Percentiles rank a stretch among this genome's conserved stretches.
phyloP scores from a whole-genome alignment of 2,888 invertebrate species.

The Anarsia innoxiella region DNA sequence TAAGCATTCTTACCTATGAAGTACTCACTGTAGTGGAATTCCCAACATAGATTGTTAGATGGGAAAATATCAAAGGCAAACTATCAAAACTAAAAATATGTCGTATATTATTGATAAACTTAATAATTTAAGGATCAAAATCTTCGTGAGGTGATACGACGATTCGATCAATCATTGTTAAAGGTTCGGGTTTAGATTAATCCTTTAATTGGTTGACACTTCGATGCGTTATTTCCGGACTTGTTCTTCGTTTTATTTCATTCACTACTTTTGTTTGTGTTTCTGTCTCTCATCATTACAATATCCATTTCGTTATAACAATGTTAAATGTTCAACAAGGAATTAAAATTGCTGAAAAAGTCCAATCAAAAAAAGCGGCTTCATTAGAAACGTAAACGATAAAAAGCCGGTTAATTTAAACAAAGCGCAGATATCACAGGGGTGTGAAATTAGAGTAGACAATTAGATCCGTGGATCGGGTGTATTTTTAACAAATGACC shows the following conservation, averaged over 20 bases:
- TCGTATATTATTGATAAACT: too few species aligned
- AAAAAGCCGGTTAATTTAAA: conserved; percentile 45
- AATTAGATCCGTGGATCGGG: conserved; percentile 74
- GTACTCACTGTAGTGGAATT: conserved; percentile 3
- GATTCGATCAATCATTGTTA: conserved; percentile 27
- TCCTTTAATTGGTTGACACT: conserved; percentile 28
- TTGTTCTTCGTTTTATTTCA: conserved; percentile 14
- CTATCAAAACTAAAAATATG: too few species aligned
- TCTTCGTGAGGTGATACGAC: conserved; percentile 12
- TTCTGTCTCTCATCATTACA: conserved; percentile 14
- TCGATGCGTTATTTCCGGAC: conserved; percentile 21
- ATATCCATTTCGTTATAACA: neutral
- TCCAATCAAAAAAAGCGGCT: conserved; percentile 1
- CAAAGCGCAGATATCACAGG: conserved; percentile 58
- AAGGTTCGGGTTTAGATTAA: conserved; percentile 18
- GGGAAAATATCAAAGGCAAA: too few species aligned
- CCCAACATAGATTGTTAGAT: too few species aligned
- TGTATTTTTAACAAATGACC: conserved; percentile 76
- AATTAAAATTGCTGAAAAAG: neutral
- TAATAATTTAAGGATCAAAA: too few species aligned
- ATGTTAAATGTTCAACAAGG: neutral
- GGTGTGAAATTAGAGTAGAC: conserved; percentile 74
- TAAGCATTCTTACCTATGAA: conserved; percentile 71
- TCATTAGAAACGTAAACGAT: conserved; percentile 8
- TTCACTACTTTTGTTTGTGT: conserved; percentile 16